Evolutionary conservation across 2,888 invertebrate species (phyloP).

Genomic region (Uloborus plumipes): DNA sequence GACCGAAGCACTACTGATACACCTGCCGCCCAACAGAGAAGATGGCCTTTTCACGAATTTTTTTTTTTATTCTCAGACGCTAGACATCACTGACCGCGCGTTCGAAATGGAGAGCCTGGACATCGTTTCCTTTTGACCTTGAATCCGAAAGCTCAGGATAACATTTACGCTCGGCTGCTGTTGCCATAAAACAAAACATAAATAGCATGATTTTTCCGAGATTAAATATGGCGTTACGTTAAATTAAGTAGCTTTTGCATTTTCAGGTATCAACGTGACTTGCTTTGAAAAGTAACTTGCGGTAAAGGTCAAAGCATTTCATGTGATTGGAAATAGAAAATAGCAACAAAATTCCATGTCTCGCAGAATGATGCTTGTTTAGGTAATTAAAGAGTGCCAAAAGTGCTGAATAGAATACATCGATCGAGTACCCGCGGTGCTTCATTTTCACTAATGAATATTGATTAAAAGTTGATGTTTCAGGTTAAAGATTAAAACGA

Average conservation of each 20-base stretch:
- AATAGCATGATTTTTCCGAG: conserved; percentile 21
- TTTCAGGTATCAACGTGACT: conserved; percentile 25
- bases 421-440: background rate
- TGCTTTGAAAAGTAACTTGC: background rate
- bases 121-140: conserved; percentile 34
- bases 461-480: background rate
- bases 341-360: background rate
- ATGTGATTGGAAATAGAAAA: background rate
- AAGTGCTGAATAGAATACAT: background rate
- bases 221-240: conserved; percentile 8
- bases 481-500: too few species aligned
- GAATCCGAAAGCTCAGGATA: conserved; percentile 24
- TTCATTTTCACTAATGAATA: background rate
- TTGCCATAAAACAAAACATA: conserved; percentile 47
- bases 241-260: conserved; percentile 10
- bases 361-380: too few species aligned
- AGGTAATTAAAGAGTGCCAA: background rate
- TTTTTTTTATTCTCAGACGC: conserved; percentile 32
- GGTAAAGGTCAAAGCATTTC: conserved; percentile 36
- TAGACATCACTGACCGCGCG: conserved; percentile 35
- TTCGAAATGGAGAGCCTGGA: background rate
- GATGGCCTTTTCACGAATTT: conserved; percentile 7
- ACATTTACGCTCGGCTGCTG: conserved; percentile 36
- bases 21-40: conserved; percentile 43
- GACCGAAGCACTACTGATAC: conserved; percentile 58